Base-by-base conservation (phyloP, 2,113 vertebrate species). In the Alosa alosa region DNA sequence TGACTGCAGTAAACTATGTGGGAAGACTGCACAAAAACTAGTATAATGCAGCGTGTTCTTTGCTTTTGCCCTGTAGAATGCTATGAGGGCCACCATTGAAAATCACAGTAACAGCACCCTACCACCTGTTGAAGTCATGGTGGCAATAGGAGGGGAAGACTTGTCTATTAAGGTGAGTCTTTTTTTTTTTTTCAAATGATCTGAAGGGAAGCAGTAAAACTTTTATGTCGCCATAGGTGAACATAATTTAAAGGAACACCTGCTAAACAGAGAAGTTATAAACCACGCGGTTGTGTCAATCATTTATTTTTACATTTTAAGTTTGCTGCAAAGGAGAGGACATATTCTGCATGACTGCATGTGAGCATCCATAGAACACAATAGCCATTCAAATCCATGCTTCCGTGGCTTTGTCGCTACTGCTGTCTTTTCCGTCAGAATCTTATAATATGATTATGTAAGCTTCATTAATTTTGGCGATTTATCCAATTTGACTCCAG, bases 41-140 rank as follows among this genome's bases (percentile, higher is more conserved):
- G 13, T 49, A 15, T 36, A 20, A 18, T 2, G 50, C 13, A 39
- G n/a, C 8, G 20, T 45, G 1, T 52, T 6, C 1, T 20, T 1
- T 81, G 39, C 0, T 20, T 86, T 7, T 84, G 8, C 4, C 84
- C 20, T 49, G 36, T 85, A 99, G 98, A 99, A 99, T 3, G 96
- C 98, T n/a, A 99, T 99, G 98, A 93, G 98, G 11, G 98, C 98
- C 46, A 99, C 98, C 0, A 97, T 99, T 82, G 98, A 99, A 91
- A 96, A 94, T 84, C 96, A 98, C 0, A 95, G 97, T 46, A 92
- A 85, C 92, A 96, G 93, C 88, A 94, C 90, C 47, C 96, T 99
- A 0, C 97, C 97, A 0, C 91, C 97, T 82, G 92, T 99, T 91
- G 91, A 93, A 55, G 97, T 97, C 85, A 90, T 97, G 96, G 96